Percentiles rank a stretch among this genome's conserved stretches.
phyloP scores from a whole-genome alignment of 2,888 invertebrate species.

The Caenorhabditis auriculariae region DNA sequence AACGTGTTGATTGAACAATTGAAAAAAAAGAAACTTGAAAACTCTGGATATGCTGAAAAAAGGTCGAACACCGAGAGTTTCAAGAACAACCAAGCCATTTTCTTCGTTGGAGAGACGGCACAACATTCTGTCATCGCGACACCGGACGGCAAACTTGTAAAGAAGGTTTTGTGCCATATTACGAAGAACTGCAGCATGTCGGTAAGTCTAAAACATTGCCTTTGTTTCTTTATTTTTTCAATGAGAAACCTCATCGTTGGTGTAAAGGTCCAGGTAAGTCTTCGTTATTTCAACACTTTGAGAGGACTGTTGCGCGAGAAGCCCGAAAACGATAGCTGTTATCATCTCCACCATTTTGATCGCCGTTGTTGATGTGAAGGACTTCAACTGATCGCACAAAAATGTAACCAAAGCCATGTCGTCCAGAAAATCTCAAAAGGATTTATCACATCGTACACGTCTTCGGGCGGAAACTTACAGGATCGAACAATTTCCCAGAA shows the following conservation, averaged over 20 bases:
- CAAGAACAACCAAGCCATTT: neutral
- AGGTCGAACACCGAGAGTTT: conserved; percentile 3
- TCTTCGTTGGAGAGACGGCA: neutral
- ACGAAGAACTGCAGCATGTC: neutral
- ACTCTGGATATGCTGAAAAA: conserved; percentile 2
- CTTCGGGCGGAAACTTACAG: too few species aligned
- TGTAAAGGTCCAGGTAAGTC: too few species aligned
- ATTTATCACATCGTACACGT: too few species aligned
- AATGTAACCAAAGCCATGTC: too few species aligned
- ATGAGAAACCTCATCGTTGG: too few species aligned
- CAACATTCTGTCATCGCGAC: too few species aligned
- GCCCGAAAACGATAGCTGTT: conserved; percentile 3
- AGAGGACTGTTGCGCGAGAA: conserved; percentile 1
- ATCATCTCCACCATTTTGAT: too few species aligned
- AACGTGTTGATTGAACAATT: neutral
- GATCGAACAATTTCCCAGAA: too few species aligned
- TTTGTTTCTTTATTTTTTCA: neutral
- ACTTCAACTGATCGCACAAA: too few species aligned
- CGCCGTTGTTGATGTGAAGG: too few species aligned
- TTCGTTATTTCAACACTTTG: too few species aligned
- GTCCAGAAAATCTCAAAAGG: too few species aligned
- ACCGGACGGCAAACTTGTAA: neutral
- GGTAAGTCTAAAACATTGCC: neutral
- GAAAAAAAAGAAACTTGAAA: neutral
- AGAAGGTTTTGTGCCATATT: neutral